Evolutionary conservation across 2,113 vertebrate genomes (phyloP).

Genomic region (Ptyas mucosa): DNA sequence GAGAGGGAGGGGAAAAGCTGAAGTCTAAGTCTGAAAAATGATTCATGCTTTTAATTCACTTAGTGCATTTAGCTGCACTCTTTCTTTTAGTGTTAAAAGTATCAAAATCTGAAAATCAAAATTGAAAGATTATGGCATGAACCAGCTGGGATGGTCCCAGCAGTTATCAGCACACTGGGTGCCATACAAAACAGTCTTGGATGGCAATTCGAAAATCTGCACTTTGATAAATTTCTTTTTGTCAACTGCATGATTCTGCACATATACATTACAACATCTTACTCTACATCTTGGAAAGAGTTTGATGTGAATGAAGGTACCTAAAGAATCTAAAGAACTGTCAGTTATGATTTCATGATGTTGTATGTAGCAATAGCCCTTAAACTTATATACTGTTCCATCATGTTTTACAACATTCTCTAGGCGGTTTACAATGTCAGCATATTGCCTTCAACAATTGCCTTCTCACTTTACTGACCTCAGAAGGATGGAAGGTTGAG

Average conservation of each 20-base stretch:
- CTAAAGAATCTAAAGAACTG: no score
- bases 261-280: background rate
- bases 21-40: slow-evolving; percentile 8
- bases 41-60: slow-evolving; percentile 22
- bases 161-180: background rate
- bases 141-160: background rate
- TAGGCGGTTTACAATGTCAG: background rate
- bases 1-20: background rate
- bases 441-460: background rate
- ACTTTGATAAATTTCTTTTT: background rate
- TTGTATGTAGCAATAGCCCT: background rate
- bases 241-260: background rate
- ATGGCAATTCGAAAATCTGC: background rate
- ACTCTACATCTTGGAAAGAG: background rate
- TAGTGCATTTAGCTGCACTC: slow-evolving; percentile 25
- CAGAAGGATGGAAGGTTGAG: background rate
- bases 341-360: background rate
- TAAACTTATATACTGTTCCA: background rate
- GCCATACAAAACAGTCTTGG: background rate
- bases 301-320: background rate
- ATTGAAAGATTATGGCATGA: background rate
- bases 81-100: slow-evolving; percentile 22
- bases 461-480: background rate
- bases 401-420: background rate
- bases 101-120: background rate